phyloP scores from a whole-genome alignment of 2,113 vertebrate genomes.

The Stigmatopora argus region DNA sequence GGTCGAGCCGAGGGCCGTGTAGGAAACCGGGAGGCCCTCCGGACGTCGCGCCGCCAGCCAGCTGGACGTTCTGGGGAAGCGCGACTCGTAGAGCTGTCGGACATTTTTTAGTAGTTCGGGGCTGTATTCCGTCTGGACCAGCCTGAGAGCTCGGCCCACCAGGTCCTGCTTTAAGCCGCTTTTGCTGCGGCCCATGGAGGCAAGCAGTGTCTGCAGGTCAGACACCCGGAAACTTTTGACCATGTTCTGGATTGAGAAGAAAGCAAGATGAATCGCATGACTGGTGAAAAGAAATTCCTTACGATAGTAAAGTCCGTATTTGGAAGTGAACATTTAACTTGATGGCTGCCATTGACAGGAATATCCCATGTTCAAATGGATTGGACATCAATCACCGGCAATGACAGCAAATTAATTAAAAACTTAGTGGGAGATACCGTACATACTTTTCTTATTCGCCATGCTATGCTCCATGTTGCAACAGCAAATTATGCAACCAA shows the following conservation, averaged over 20 bases:
- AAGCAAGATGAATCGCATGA: background rate
- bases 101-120: conserved; percentile 96
- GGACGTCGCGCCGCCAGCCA: conserved; percentile 69
- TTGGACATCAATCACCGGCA: too few relatives aligned
- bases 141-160: conserved; percentile 87
- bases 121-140: conserved; percentile 96
- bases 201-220: conserved; percentile 96
- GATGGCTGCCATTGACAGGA: background rate
- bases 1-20: conserved; percentile 70
- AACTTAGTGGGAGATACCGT: too few relatives aligned
- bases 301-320: background rate
- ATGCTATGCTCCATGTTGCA: too few relatives aligned
- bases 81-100: conserved; percentile 92
- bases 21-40: conserved; percentile 73
- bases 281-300: background rate
- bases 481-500: too few relatives aligned
- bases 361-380: too few relatives aligned
- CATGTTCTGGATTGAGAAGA: conserved; percentile 82
- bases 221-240: conserved; percentile 99
- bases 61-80: conserved; percentile 82
- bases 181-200: conserved; percentile 97
- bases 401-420: too few relatives aligned
- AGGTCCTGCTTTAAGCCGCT: conserved; percentile 97
- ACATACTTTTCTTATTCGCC: too few relatives aligned
- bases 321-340: background rate